Conservation (phyloP, 2,888 invertebrate genomes). For the Synanthedon formicaeformis region DNA sequence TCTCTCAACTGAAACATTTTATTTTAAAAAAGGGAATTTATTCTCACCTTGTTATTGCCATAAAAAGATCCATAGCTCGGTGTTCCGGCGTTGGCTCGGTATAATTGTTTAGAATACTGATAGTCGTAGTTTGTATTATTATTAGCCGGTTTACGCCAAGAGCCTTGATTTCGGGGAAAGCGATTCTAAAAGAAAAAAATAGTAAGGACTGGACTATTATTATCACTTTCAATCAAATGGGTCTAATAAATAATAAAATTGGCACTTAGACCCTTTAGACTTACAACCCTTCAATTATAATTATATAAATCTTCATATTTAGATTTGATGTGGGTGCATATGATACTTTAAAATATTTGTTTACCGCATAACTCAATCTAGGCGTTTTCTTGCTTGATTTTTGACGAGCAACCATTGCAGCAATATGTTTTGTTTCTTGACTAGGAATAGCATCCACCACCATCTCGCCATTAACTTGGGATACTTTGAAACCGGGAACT, state of each 20-base stretch:
- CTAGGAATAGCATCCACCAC: slow-evolving; percentile 69
- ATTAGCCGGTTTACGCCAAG: slow-evolving; percentile 51
- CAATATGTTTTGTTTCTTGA: slow-evolving; percentile 73
- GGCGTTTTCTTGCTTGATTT: slow-evolving; percentile 50
- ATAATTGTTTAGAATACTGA: slow-evolving; percentile 53
- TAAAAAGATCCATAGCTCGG: slow-evolving; percentile 37
- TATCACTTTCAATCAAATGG: too few relatives aligned
- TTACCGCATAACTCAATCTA: slow-evolving; percentile 42
- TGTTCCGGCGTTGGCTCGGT: slow-evolving; percentile 37
- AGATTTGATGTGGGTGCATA: not conserved
- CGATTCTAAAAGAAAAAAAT: slow-evolving; percentile 34
- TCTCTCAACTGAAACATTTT: too few relatives aligned
- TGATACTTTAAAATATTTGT: slow-evolving; percentile 7
- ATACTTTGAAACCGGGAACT: slow-evolving; percentile 68
- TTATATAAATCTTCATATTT: slow-evolving; percentile 1
- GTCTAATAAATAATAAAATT: too few relatives aligned
- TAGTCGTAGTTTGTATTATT: slow-evolving; percentile 42
- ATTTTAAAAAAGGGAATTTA: too few relatives aligned
- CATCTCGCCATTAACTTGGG: slow-evolving; percentile 63
- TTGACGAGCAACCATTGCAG: slow-evolving; percentile 60
- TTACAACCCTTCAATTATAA: not conserved
- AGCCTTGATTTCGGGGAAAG: slow-evolving; percentile 55
- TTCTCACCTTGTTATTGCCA: slow-evolving; percentile 31
- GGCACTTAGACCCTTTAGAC: too few relatives aligned
- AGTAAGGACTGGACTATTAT: too few relatives aligned